Base-by-base conservation (phyloP, 2,888 invertebrate species). In the Aporophyla lueneburgensis region DNA sequence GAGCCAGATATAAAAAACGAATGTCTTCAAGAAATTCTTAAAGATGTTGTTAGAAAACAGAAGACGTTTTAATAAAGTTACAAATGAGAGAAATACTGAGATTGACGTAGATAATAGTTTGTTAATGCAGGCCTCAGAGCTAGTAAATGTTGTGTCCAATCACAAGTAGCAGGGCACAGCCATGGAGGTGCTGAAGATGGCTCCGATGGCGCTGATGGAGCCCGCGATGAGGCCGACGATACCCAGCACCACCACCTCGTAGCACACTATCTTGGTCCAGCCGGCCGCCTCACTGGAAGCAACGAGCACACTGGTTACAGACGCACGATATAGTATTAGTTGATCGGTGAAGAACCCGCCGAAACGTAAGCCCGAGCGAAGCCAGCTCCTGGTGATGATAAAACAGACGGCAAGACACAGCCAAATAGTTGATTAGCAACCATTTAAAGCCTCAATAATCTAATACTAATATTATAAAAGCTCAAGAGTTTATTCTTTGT, bases 241-340 rank as follows among this genome's bases (percentile, higher is more conserved):
- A 4, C 98, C 98, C 71, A 98, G 91, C 0, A 95, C 88, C 21
- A 98, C 97, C 78, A 97, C 93, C 89, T 97, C 97, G 96, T 97
- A 97, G 91, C 98, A 96, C 80, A 97, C 96, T 81, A 97, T 94
- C 90, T 97, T 97, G 87, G 97, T 96, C 95, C 97, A 97, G 1
- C 97, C 92, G 0, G 97, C 96, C 6, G 97, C 95, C 61, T 92
- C 90, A 72, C 98, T 98, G 94, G 19, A 96, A 96, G 76, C 19
- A 66, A 51, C 71, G 16, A 16, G n/a, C 74, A 58, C 27, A 71
- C 54, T 27, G 24, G 2, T 67, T 59, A 21, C 19, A 61, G 2
- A 40, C 19, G n/a, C 27, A 21, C 19, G 27, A 12, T 27, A 27
- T 21, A 21, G 12, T 49, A 19, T 65, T 14, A 12, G 16, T 6